These are phyloP conservation scores for Apeltes quadracus DNA, from an alignment of 2,113 vertebrate genomes.

Conservation along the genomic window DNA sequence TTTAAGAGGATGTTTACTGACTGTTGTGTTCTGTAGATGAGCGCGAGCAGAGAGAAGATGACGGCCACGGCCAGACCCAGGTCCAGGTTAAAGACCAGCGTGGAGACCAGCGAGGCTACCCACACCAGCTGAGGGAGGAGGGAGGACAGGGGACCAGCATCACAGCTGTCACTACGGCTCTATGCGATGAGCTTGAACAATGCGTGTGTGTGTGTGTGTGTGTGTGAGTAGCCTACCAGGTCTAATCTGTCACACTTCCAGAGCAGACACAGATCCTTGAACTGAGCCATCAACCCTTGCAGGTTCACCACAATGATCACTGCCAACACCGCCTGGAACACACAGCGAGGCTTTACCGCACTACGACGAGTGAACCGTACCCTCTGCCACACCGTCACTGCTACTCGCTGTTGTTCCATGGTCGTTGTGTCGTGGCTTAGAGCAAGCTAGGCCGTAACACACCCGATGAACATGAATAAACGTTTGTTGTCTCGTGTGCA, in stretches of 20 bases:
- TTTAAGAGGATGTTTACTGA: slow-evolving; percentile 65
- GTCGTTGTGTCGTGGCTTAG: not conserved
- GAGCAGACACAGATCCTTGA: slow-evolving; percentile 84
- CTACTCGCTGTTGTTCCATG: not conserved
- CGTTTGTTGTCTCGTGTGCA: not conserved
- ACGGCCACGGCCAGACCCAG: slow-evolving; percentile 82
- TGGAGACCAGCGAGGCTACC: slow-evolving; percentile 84
- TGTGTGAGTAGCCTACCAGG: slow-evolving; percentile 76
- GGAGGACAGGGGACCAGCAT: not conserved
- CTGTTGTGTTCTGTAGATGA: slow-evolving; percentile 89
- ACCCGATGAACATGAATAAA: not conserved
- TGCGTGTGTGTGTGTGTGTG: not conserved
- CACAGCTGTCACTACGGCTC: not conserved
- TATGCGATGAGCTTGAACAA: not conserved
- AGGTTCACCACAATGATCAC: slow-evolving; percentile 91
- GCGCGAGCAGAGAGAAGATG: slow-evolving; percentile 82
- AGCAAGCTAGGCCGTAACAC: not conserved
- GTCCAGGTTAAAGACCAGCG: slow-evolving; percentile 86
- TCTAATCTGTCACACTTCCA: slow-evolving; percentile 90
- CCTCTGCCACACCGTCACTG: slow-evolving; percentile 21
- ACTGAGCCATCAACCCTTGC: slow-evolving; percentile 88
- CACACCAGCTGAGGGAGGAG: slow-evolving; percentile 82
- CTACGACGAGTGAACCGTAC: slow-evolving; percentile 18
- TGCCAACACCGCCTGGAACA: slow-evolving; percentile 86
- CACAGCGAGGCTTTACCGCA: slow-evolving; percentile 22